Evolutionary conservation across 2,888 invertebrate genomes (phyloP), one percentile per base, ranked within the genome.

Genomic region (Euplagia quadripunctaria): DNA sequence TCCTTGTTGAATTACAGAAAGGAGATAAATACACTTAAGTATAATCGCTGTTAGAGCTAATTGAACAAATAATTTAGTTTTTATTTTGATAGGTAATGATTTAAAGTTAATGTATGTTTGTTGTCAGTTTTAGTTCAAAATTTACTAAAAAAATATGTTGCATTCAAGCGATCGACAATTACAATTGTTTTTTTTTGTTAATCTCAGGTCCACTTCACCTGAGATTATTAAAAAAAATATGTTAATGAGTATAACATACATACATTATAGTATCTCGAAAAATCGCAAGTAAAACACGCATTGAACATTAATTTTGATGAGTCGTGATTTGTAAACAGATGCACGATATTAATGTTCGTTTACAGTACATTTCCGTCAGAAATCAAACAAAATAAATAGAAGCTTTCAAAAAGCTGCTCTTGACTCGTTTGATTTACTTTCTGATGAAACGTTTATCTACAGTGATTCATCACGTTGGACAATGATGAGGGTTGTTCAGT

Each of bases 391-490:
- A 83, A 82, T 84, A 92, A 91, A 89, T 85, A 87, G 41, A 92
- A 89, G 90, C 90, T 91, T 91, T 87, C 81, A 84, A 89, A 89
- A 86, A 87, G 88, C 88, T 86, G 84, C 82, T 84, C 86, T 88
- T 84, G 86, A 85, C 86, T 85, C 83, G 85, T 90, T 91, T 90
- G 91, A 93, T 94, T 94, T 92, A 93, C 91, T 94, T 90, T 89
- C 86, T 89, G 92, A 92, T 88, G 89, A 86, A 92, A 87, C 90
- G 91, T 94, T 94, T 93, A 91, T 93, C 92, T 92, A 88, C 87
- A 88, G 91, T 94, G 93, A 94, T 95, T 93, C 91, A 95, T 94
- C 92, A 93, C 91, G 87, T 91, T 85, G 88, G 89, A 91, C 91
- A 92, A 92, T 93, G 92, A 93, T 93, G 91, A 93, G 91, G 88